phyloP scores from a whole-genome alignment of 64 coral and sea anemone genomes.

The Hydrozoanthus tunicans region DNA sequence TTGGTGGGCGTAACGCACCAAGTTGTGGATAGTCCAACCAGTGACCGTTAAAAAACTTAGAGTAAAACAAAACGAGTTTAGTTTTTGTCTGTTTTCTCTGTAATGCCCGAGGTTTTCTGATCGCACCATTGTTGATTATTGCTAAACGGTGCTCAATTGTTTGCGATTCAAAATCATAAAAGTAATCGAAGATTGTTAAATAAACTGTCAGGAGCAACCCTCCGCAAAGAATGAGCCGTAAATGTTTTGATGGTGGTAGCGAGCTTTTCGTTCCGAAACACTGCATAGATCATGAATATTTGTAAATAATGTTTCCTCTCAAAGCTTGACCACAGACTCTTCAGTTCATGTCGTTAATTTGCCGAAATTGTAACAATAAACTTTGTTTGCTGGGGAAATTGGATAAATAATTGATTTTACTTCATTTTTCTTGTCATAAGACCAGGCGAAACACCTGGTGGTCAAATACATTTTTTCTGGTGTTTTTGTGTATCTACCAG shows the following conservation, averaged over 20 bases:
- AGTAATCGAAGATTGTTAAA: constrained; percentile 28
- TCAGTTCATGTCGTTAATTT: background rate
- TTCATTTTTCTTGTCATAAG: background rate
- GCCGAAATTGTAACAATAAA: background rate
- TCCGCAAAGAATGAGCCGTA: background rate
- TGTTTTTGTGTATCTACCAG: background rate
- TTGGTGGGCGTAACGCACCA: constrained; percentile 1
- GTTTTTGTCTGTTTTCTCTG: background rate
- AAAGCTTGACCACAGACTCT: background rate
- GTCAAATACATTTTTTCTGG: constrained; percentile 20
- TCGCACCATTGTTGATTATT: constrained; percentile 42
- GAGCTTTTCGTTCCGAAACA: background rate
- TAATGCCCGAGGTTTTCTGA: constrained; percentile 4
- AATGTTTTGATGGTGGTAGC: background rate
- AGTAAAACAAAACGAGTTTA: constrained; percentile 35
- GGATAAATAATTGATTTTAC: constrained; percentile 1
- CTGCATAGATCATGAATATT: constrained; percentile 8
- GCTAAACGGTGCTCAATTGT: constrained; percentile 37
- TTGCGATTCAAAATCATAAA: constrained; percentile 38
- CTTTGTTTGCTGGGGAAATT: background rate
- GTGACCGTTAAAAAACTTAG: constrained; percentile 22
- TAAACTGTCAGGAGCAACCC: constrained; percentile 15
- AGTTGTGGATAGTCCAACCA: constrained; percentile 36
- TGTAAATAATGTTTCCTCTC: background rate
- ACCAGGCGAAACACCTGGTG: constrained; percentile 1